Percentiles rank a stretch among this genome's conserved stretches.
Evolutionary conservation across 1,140 invertebrate genomes (phyloP).

Genomic region (Portunus trituberculatus): DNA sequence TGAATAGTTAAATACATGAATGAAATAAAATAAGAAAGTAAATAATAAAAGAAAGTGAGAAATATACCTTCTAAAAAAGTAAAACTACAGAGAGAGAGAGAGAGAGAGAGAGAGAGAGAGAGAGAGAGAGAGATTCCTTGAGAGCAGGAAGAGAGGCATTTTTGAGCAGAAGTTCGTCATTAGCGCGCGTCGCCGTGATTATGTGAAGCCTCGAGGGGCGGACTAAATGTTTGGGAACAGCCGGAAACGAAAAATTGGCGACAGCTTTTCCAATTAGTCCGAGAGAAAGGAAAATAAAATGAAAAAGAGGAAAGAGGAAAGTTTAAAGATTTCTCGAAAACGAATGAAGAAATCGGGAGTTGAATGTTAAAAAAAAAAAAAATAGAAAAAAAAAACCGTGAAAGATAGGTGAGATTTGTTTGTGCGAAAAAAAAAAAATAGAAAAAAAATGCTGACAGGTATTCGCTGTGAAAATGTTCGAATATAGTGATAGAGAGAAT

Average conservation of each 20-base stretch:
- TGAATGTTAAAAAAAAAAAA: neutral
- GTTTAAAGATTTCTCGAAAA: neutral
- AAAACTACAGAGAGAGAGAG: neutral
- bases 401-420: neutral
- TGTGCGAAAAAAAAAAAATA: neutral
- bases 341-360: neutral
- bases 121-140: neutral
- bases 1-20: too few relatives aligned
- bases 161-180: neutral
- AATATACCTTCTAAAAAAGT: too few relatives aligned
- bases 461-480: too few relatives aligned
- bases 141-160: neutral
- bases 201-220: neutral
- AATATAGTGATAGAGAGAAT: too few relatives aligned
- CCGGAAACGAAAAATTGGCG: neutral
- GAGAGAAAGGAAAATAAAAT: neutral
- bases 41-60: too few relatives aligned
- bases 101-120: slow-evolving; percentile 18
- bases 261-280: slow-evolving; percentile 13
- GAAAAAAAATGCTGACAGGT: too few relatives aligned
- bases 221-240: neutral
- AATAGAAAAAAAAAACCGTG: too few relatives aligned
- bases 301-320: neutral
- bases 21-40: too few relatives aligned
- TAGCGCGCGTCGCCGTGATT: slow-evolving; percentile 7